Evolutionary conservation across 2,113 vertebrate species (phyloP).

Genomic region (Neomonachus schauinslandi): DNA sequence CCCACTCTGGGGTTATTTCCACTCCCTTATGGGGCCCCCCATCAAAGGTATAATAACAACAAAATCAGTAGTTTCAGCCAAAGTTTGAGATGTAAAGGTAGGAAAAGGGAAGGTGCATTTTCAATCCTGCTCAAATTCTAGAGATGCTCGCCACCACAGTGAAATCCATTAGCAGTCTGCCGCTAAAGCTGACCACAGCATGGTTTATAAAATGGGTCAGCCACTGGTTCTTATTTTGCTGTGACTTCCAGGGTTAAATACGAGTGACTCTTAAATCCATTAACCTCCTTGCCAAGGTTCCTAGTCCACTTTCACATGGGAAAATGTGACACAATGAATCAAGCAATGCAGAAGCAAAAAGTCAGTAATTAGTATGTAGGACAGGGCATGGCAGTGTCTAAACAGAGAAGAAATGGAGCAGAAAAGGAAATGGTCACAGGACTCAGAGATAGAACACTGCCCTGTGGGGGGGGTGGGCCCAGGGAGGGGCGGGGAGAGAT

Average conservation of each 20-base stretch:
- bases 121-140: not conserved
- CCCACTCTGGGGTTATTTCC: not conserved
- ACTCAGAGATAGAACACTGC: slow-evolving; percentile 76
- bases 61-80: not conserved
- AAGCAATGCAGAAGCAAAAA: slow-evolving; percentile 86
- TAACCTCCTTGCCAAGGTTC: slow-evolving; percentile 85
- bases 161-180: not conserved
- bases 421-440: slow-evolving; percentile 86
- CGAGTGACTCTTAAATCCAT: slow-evolving; percentile 79
- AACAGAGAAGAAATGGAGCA: slow-evolving; percentile 86
- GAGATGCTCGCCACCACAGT: not conserved
- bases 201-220: slow-evolving; percentile 44
- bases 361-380: slow-evolving; percentile 91
- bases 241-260: slow-evolving; percentile 78
- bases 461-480: not conserved
- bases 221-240: slow-evolving; percentile 69
- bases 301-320: slow-evolving; percentile 89
- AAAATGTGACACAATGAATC: slow-evolving; percentile 89
- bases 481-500: not conserved
- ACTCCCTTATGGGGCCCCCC: not conserved
- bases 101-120: not conserved
- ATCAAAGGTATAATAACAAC: not conserved
- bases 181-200: not conserved
- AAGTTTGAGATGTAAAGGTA: not conserved
- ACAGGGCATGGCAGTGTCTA: slow-evolving; percentile 84